Base-by-base conservation (phyloP, 2,888 invertebrate genomes). In the Leptarthrus brevirostris region DNA sequence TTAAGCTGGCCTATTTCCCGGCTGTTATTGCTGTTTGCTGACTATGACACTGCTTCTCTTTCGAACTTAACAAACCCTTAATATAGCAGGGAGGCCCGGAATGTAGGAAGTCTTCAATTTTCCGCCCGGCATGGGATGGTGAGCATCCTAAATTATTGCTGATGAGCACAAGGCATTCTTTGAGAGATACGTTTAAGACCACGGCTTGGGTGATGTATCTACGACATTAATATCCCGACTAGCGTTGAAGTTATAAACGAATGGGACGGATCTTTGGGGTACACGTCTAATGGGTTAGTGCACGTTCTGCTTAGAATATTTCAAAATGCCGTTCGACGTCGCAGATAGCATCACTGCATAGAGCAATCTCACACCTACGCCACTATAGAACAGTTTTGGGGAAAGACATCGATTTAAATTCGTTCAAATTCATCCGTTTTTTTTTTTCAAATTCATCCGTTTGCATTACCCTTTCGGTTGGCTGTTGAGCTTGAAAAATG, bases 131-230 rank as follows among this genome's bases (percentile, higher is more conserved):
- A 16, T 10, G 34, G 64, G 64, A 66, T 47, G 44, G 47, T 16
- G 47, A 66, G 47, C 64, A 66, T 66, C 64, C 64, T 66, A 66
- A 66, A 66, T 66, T 66, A 66, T 66, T 66, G 64, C 64, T 66
- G 64, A 66, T 66, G 64, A 66, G 47, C 64, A 66, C 24, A 47
- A 66, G 64, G 34, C 47, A 47, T 47, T 66, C 64, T 26, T 47
- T 12, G 47, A 26, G 64, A 24, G 44, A 66, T 26, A 47, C 47
- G 64, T 66, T 34, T 47, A 66, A 47, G 47, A 26, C 47, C 26
- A 26, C 64, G 47, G n/a, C 26, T 26, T 18, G 69, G 69, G 69
- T 69, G 69, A 69, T 52, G 69, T 69, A 69, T 52, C 34, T 69
- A 18, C 52, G 52, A 69, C 69, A 69, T 69, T 24, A 69, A 69